Percentiles rank a stretch among this genome's conserved stretches.
phyloP scores from a whole-genome alignment of 2,797 vertebrate species.

The Lagocephalus sceleratus region DNA sequence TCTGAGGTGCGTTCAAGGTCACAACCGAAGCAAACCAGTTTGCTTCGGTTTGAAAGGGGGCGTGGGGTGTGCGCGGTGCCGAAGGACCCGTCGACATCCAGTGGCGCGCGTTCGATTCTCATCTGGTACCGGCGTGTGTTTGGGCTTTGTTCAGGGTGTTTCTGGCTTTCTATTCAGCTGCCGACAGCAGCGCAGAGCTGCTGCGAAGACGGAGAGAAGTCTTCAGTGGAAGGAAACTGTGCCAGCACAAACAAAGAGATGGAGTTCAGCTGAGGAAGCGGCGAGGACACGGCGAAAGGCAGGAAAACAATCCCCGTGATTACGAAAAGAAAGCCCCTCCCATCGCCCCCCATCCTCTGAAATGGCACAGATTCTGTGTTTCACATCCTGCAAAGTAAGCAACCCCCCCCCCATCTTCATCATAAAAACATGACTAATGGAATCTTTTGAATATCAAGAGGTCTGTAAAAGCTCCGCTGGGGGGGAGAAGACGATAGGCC shows the following conservation, averaged over 20 bases:
- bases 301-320: constrained; percentile 28
- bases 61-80: constrained; percentile 23
- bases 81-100: too few relatives aligned
- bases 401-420: constrained; percentile 26
- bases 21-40: constrained; percentile 33
- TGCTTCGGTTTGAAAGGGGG: constrained; percentile 53
- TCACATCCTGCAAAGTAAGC: constrained; percentile 49
- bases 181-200: constrained; percentile 28
- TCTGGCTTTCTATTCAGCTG: constrained; percentile 55
- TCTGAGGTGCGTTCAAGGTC: constrained; percentile 43
- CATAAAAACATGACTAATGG: constrained; percentile 53
- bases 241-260: constrained; percentile 11
- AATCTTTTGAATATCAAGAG: constrained; percentile 64
- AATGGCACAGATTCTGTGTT: constrained; percentile 53
- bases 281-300: constrained; percentile 24
- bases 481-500: constrained; percentile 18
- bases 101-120: neutral
- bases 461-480: constrained; percentile 48
- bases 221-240: constrained; percentile 16
- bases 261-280: constrained; percentile 9
- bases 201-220: constrained; percentile 21
- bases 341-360: neutral
- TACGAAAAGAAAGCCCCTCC: neutral
- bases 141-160: constrained; percentile 6
- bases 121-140: neutral